A percentile compares a stretch with the other conserved stretches of the same genome.
phyloP scores from a whole-genome alignment of 2,113 vertebrate species.

The Ptilonorhynchus violaceus region DNA sequence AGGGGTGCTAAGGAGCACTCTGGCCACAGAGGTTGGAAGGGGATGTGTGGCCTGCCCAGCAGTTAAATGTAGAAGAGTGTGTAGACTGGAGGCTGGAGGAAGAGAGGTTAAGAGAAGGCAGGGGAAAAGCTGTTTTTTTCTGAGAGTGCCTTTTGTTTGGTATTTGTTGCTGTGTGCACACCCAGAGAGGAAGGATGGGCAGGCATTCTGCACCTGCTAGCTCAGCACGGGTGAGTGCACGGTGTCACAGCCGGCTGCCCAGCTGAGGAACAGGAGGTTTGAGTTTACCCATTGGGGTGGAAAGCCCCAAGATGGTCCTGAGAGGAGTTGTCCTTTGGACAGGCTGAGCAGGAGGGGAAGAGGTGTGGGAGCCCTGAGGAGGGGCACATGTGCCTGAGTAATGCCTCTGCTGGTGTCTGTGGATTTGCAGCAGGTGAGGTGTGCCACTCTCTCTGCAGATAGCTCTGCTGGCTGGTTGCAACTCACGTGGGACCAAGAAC shows the following conservation, averaged over 20 bases:
- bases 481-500: neutral
- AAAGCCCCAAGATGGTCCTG: neutral
- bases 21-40: neutral
- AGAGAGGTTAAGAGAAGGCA: neutral
- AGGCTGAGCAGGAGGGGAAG: neutral
- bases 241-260: neutral
- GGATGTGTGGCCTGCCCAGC: neutral
- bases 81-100: neutral
- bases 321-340: neutral
- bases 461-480: neutral
- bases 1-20: neutral
- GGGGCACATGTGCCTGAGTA: rapidly evolving
- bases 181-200: neutral
- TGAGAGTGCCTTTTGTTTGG: neutral
- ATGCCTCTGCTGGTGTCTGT: neutral
- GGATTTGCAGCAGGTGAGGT: neutral
- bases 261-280: neutral
- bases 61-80: neutral
- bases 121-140: rapidly evolving
- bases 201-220: neutral
- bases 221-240: rapidly evolving
- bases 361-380: neutral
- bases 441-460: neutral
- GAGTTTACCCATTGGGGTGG: neutral
- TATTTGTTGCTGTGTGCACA: rapidly evolving